Percentiles rank a stretch among this genome's conserved stretches.
Conservation (phyloP, 2,888 invertebrate species). For the Alviniconcha strummeri region DNA sequence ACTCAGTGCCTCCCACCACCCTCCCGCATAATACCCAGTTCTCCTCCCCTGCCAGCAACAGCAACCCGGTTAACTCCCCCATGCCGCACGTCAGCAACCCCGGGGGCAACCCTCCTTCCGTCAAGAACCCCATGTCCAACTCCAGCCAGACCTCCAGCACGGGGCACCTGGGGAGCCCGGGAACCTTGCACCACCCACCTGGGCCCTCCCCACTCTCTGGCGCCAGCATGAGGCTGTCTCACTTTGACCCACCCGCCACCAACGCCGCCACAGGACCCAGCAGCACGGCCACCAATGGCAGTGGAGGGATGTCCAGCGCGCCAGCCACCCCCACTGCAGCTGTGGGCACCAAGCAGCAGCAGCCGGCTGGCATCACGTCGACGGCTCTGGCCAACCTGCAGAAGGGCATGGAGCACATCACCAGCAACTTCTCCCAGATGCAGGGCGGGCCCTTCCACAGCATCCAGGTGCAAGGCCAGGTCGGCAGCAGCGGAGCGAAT, state of each 20-base stretch:
- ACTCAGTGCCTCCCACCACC: slow-evolving; percentile 33
- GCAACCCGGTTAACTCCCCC: slow-evolving; percentile 59
- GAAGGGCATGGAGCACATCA: slow-evolving; percentile 72
- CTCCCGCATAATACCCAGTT: slow-evolving; percentile 54
- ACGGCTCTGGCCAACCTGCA: slow-evolving; percentile 72
- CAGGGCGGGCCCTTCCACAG: slow-evolving; percentile 73
- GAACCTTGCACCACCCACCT: slow-evolving; percentile 32
- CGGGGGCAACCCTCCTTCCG: slow-evolving; percentile 50
- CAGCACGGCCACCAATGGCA: slow-evolving; percentile 42
- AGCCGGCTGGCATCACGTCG: slow-evolving; percentile 64
- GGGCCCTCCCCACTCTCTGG: slow-evolving; percentile 58
- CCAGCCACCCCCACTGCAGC: slow-evolving; percentile 36
- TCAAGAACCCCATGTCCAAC: slow-evolving; percentile 66
- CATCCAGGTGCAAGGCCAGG: slow-evolving; percentile 71
- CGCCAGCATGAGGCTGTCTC: slow-evolving; percentile 65
- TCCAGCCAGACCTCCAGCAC: slow-evolving; percentile 64
- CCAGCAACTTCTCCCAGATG: slow-evolving; percentile 73
- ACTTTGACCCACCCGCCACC: slow-evolving; percentile 60
- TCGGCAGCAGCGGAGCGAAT: slow-evolving; percentile 26
- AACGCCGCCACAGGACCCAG: slow-evolving; percentile 42
- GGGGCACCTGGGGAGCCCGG: slow-evolving; percentile 33
- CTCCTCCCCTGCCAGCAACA: slow-evolving; percentile 51
- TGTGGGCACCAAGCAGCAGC: slow-evolving; percentile 45
- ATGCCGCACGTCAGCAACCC: slow-evolving; percentile 49
- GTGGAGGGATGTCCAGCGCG: slow-evolving; percentile 45